phyloP scores from a whole-genome alignment of 2,113 vertebrate genomes.

The Charina bottae region DNA sequence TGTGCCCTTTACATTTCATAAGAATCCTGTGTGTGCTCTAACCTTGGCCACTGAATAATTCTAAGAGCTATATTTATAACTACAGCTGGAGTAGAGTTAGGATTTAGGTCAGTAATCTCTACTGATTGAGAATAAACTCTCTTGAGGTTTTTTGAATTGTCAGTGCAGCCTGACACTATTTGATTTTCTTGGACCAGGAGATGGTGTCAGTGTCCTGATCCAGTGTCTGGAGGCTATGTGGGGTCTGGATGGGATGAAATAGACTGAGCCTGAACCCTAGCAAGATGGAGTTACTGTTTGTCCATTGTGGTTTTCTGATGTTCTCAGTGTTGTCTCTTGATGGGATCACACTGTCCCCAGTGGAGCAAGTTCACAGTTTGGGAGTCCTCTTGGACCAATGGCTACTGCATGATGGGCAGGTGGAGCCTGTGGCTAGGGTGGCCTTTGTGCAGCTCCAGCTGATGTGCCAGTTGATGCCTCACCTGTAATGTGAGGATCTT shows the following conservation, averaged over 20 bases:
- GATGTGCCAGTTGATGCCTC: neutral
- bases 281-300: neutral
- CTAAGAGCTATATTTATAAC: neutral
- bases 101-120: constrained; percentile 22
- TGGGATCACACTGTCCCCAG: neutral
- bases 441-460: neutral
- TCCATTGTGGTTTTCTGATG: neutral
- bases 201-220: neutral
- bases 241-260: neutral
- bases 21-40: neutral
- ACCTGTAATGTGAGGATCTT: too few relatives aligned
- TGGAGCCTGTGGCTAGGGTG: neutral
- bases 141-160: neutral
- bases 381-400: neutral
- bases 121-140: neutral
- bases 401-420: neutral
- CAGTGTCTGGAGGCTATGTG: neutral
- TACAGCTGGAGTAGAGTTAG: neutral
- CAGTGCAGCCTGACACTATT: neutral
- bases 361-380: neutral
- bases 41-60: neutral
- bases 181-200: neutral
- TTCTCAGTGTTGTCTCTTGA: neutral
- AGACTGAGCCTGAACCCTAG: neutral
- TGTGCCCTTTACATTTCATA: neutral